Conservation (phyloP, 2,797 vertebrate genomes). For the Epinephelus malabaricus region DNA sequence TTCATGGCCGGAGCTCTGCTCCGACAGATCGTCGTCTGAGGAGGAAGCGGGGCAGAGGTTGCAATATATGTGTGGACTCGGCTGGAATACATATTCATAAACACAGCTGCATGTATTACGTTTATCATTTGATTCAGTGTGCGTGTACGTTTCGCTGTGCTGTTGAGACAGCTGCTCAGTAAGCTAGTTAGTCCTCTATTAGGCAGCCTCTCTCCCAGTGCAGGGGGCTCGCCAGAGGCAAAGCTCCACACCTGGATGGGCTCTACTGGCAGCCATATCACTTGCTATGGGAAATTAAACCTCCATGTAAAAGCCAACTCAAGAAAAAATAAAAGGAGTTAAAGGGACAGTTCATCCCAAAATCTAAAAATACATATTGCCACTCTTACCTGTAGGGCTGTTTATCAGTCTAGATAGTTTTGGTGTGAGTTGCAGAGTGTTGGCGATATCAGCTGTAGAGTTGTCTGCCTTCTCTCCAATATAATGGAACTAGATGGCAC, state of each 20-base stretch:
- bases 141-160: background rate
- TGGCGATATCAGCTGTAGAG: too few relatives aligned
- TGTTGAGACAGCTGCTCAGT: background rate
- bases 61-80: background rate
- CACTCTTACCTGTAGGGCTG: too few relatives aligned
- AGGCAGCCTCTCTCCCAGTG: background rate
- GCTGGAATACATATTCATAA: background rate
- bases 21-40: conserved; percentile 89
- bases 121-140: background rate
- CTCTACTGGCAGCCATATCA: background rate
- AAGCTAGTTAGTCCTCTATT: background rate
- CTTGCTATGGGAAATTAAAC: background rate
- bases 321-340: background rate
- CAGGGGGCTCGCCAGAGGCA: conserved; percentile 8
- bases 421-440: too few relatives aligned
- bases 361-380: too few relatives aligned
- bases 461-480: too few relatives aligned
- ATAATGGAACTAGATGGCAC: too few relatives aligned
- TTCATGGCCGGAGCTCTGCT: conserved; percentile 92
- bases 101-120: background rate
- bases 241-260: conserved; percentile 7
- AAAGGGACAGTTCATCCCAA: too few relatives aligned
- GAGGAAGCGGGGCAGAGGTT: conserved; percentile 2
- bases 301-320: background rate
- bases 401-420: too few relatives aligned